Evolutionary conservation across 2,888 invertebrate genomes (phyloP), one percentile per base, ranked within the genome.

Genomic region (Drosophila incognita): DNA sequence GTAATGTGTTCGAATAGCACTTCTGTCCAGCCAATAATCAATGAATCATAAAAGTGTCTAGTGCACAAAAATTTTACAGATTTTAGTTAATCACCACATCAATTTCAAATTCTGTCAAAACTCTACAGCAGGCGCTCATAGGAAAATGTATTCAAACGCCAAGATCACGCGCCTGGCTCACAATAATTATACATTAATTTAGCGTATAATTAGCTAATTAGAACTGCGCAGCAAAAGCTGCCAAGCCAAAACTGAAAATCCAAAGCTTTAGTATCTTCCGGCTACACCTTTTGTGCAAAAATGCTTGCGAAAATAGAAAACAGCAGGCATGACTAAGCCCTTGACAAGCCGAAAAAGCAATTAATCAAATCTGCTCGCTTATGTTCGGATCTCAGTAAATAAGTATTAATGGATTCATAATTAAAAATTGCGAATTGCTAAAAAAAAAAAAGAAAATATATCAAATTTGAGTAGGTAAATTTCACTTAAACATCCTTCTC

Each of bases 121-220:
- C 15, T 24, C 36, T 11, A 46, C 13, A 46, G 33, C 67, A 24
- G 33, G 31, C n/a, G 13, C 21, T 52, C 31, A 42, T 52, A 18
- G 35, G 7, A 51, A 86, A 61, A 83, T 78, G 0, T 86, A 68
- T 81, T 73, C 71, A 70, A 66, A 79, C 72, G 63, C 49, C 49
- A 57, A 77, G 81, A 64, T 74, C 83, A 74, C 68, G 81, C 76
- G 84, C 84, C 76, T 65, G 80, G 86, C 77, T 85, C 76, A 63
- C 69, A 85, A 90, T 91, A 90, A 90, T 90, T 90, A 87, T 82
- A 91, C 72, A 90, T 80, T 87, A 90, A 91, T 79, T 90, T 66
- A 81, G 87, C 89, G 87, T 91, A 87, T 90, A 91, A 90, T 90
- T 91, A 90, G 87, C 87, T 84, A 90, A 90, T 89, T 89, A 87